Evolutionary conservation across 2,888 invertebrate species (phyloP), one percentile per base, ranked within the genome.

Genomic region (Parnassius mnemosyne): DNA sequence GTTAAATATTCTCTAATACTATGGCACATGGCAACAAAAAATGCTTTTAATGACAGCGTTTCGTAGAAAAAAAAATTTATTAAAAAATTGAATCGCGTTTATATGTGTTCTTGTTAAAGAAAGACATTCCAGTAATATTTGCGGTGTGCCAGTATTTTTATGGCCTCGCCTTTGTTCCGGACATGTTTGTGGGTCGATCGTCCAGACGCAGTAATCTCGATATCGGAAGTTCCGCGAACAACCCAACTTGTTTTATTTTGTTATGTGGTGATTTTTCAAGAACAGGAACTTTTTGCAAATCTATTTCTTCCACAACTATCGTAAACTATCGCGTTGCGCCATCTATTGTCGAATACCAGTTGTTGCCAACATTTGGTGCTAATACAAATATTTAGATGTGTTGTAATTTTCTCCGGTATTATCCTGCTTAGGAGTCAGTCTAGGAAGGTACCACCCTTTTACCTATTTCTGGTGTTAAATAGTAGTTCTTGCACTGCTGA

Each of bases 201-300:
- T 57, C 44, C 56, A 61, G 52, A 64, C 60, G 41, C 46, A 50
- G 61, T 64, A 42, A 65, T 58, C 54, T 52, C 46, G 52, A 55
- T 10, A 61, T 64, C 54, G 57, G 51, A 34, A 46, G 25, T 65
- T 63, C 64, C 63, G 57, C 51, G 61, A 69, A 65, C 57, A 44
- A 53, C 49, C 63, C 60, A 34, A 53, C 50, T 49, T 49, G 49
- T 25, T 62, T 60, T 59, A 65, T 67, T 65, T 57, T 52, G 52
- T 50, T 34, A 59, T 52, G 34, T 34, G n/a, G 34, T 25, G 55
- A 65, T 66, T 63, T 65, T 59, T 53, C 47, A 60, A 66, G 46
- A 60, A 47, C 54, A 63, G 46, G 60, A 63, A 57, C 57, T 57
- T 65, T 57, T 46, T 60, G 57, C 66, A 57, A 65, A 68, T 63